Evolutionary conservation across 2,113 vertebrate species (phyloP).

Genomic region (Excalfactoria chinensis): DNA sequence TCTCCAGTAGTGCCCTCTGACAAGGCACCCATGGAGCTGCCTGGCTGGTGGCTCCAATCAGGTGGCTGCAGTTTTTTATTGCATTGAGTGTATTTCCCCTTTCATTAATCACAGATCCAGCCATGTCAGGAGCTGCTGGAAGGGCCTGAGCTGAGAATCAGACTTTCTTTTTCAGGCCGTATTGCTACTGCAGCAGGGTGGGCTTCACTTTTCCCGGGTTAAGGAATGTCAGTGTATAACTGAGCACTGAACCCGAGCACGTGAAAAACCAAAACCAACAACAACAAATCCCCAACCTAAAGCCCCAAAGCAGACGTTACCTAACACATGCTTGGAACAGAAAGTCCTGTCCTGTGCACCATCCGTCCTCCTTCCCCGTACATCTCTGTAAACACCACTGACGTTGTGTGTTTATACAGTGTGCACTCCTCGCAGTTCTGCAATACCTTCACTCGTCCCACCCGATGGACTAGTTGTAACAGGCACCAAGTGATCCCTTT

Average conservation of each 20-base stretch:
- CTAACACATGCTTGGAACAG: neutral
- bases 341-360: neutral
- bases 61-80: neutral
- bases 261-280: neutral
- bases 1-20: neutral
- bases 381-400: neutral
- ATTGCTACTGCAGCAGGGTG: neutral
- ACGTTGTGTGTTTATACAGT: neutral
- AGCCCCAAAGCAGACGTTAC: neutral
- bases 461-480: neutral
- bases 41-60: neutral
- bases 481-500: neutral
- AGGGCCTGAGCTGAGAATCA: neutral
- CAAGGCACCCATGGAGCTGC: neutral
- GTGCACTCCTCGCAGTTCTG: neutral
- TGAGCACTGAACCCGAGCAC: neutral
- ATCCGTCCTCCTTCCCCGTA: neutral
- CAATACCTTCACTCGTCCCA: neutral
- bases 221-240: neutral
- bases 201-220: neutral
- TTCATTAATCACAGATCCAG: accelerated
- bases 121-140: neutral
- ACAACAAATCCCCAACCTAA: neutral
- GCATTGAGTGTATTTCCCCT: neutral
- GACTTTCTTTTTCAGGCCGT: neutral